Conservation (phyloP, 2,888 invertebrate species). For the Mesochorus sp. region DNA sequence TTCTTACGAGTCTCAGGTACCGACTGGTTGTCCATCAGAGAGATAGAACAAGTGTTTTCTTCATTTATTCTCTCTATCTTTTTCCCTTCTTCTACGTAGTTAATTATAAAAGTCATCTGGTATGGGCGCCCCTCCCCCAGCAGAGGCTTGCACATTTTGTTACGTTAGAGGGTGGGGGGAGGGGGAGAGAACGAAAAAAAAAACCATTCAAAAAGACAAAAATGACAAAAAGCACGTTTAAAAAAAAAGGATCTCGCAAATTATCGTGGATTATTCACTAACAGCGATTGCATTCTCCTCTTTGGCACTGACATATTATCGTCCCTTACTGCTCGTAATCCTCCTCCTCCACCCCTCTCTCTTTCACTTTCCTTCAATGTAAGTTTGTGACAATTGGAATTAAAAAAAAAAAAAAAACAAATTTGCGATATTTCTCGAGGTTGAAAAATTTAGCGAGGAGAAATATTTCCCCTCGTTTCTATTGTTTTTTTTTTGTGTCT, state of each 20-base stretch:
- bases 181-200: slow-evolving; percentile 15
- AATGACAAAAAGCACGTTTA: slow-evolving; percentile 32
- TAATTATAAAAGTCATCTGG: slow-evolving; percentile 49
- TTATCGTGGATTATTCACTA: slow-evolving; percentile 26
- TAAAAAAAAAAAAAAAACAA: background rate
- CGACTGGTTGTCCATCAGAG: slow-evolving; percentile 58
- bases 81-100: background rate
- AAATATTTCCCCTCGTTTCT: background rate
- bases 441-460: background rate
- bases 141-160: slow-evolving; percentile 13
- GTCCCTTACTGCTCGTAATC: slow-evolving; percentile 8
- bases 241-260: slow-evolving; percentile 17
- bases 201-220: slow-evolving; percentile 23
- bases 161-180: no score
- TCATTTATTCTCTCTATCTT: background rate
- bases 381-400: slow-evolving; percentile 33
- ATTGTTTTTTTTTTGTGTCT: no score
- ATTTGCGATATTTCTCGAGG: background rate
- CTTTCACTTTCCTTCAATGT: no score
- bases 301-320: slow-evolving; percentile 66
- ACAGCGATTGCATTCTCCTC: slow-evolving; percentile 57
- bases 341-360: background rate
- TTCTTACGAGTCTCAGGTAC: slow-evolving; percentile 54
- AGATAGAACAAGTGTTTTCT: slow-evolving; percentile 43
- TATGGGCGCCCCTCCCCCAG: slow-evolving; percentile 3